Evolutionary conservation across 2,113 vertebrate genomes (phyloP), one percentile per base, ranked within the genome.

Genomic region (Indicator maculatus): DNA sequence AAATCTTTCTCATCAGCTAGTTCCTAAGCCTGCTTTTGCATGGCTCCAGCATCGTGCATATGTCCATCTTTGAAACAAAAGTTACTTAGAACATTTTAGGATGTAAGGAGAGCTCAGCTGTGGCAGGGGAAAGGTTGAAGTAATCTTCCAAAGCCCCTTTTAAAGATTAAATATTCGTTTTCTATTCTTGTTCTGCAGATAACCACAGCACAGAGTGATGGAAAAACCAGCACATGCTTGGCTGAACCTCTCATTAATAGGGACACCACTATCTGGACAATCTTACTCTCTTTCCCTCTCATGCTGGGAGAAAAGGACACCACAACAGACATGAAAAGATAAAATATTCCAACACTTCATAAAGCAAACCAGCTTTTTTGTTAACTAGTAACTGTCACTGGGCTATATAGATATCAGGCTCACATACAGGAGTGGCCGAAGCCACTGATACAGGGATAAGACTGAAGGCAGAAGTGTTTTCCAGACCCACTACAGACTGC

Each of bases 61-160:
- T 0, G 5, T 41, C 78, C 56, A 16, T 64, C 76, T 77, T 41
- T 61, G 56, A 94, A 85, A 73, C 61, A 84, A 67, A 72, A 81
- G 76, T 71, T 93, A 92, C 92, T 96, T 84, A 72, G 78, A 86
- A 10, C 47, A 64, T 80, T 92, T 88, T 20, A 65, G 82, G 82
- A 82, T 93, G 93, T 86, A 88, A 94, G 92, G 3, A 3, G 33
- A 82, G 45, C 76, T 85, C 79, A 84, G 63, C 23, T 67, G 39
- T 52, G 80, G 52, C 73, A 92, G 88, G 59, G 52, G 30, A 69
- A 80, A 94, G 59, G 78, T 83, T 84, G 60, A 91, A 93, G 30
- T 65, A 91, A 95, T 95, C 90, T 93, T 82, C 65, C 72, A 92
- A 91, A 96, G 78, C 59, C 59, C 73, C 56, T 86, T 93, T 77